Conservation (phyloP, 2,113 vertebrate genomes). For the Halcyon senegalensis region DNA sequence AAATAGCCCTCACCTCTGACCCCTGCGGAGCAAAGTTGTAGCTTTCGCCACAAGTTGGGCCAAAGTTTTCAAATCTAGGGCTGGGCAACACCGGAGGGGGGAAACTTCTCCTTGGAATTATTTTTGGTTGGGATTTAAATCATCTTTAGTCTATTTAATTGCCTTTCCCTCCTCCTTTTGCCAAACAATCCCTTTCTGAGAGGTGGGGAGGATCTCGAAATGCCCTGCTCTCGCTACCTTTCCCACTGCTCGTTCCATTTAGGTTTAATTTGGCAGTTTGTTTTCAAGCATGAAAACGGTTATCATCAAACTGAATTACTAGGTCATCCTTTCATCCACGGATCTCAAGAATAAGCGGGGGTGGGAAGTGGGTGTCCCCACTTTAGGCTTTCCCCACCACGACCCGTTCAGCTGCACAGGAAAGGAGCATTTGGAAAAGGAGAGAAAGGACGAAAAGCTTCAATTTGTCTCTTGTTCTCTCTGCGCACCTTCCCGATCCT, state of each 20-base stretch:
- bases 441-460: slow-evolving; percentile 13
- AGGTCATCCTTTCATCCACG: slow-evolving; percentile 28
- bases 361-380: not conserved
- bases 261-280: slow-evolving; percentile 47
- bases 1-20: slow-evolving; percentile 81
- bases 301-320: slow-evolving; percentile 43
- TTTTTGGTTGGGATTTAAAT: slow-evolving; percentile 48
- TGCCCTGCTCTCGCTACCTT: slow-evolving; percentile 1
- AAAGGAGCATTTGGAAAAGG: not conserved
- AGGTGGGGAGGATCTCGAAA: not conserved
- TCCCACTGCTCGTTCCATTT: slow-evolving; percentile 30
- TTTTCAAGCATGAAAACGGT: slow-evolving; percentile 55
- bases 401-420: not conserved
- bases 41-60: slow-evolving; percentile 71
- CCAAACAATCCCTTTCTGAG: not conserved
- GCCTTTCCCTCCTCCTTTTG: slow-evolving; percentile 39
- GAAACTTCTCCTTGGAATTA: slow-evolving; percentile 23
- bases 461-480: not conserved
- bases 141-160: slow-evolving; percentile 53
- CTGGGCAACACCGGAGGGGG: slow-evolving; percentile 39
- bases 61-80: slow-evolving; percentile 73
- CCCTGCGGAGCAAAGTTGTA: slow-evolving; percentile 62
- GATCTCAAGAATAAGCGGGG: not conserved
- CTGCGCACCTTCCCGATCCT: not conserved
- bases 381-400: not conserved